Conservation (phyloP, 1,140 invertebrate species). For the Vanessa tameamea region DNA sequence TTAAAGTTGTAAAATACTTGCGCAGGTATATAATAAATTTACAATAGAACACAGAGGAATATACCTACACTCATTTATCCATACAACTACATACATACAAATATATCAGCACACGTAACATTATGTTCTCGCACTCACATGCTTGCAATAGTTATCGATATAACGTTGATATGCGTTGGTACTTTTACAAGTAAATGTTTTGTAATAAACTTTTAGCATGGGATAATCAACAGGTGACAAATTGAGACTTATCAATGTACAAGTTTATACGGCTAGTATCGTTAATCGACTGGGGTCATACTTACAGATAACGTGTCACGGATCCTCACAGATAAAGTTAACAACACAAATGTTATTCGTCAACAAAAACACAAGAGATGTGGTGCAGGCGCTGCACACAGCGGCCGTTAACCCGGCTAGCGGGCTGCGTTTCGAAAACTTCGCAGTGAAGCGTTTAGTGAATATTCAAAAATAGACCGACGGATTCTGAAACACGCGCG, state of each 20-base stretch:
- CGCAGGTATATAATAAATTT: conserved; percentile 25
- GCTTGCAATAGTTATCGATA: conserved; percentile 42
- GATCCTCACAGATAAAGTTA: conserved; percentile 60
- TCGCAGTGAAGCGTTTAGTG: conserved; percentile 73
- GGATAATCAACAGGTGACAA: conserved; percentile 60
- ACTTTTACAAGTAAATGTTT: conserved; percentile 41
- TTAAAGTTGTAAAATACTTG: conserved; percentile 18
- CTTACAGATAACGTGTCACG: conserved; percentile 76
- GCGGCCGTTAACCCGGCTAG: conserved; percentile 73
- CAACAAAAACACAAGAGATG: conserved; percentile 78
- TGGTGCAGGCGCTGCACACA: conserved; percentile 69
- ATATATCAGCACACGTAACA: conserved; percentile 32
- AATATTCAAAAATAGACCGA: conserved; percentile 80
- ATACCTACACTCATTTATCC: conserved; percentile 38
- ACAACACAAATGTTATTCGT: conserved; percentile 76
- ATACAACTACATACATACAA: conserved; percentile 22
- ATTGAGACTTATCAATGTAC: conserved; percentile 31
- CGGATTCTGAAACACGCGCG: conserved; percentile 58
- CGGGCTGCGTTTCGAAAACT: conserved; percentile 77
- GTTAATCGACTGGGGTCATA: conserved; percentile 74
- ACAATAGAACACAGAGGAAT: conserved; percentile 30
- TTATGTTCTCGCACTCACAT: conserved; percentile 41
- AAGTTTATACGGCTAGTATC: conserved; percentile 56
- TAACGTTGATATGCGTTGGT: conserved; percentile 47
- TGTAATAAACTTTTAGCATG: conserved; percentile 34